Percentiles rank a stretch among this genome's conserved stretches.
phyloP scores from a whole-genome alignment of 1,140 invertebrate genomes.

The Elysia chlorotica region DNA sequence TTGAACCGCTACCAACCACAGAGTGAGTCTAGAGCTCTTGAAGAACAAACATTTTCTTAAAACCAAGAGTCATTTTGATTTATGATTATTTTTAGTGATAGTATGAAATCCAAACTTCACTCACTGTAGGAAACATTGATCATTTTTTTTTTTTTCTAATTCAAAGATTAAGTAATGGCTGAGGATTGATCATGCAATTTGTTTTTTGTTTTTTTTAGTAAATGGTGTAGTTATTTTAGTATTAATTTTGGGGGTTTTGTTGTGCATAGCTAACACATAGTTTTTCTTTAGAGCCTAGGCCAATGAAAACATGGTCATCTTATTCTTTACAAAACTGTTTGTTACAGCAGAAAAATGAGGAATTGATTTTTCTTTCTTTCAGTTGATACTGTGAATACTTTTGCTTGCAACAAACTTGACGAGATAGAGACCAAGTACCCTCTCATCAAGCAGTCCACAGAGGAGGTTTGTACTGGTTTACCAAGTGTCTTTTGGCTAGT shows the following conservation, averaged over 20 bases:
- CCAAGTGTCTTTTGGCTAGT: background rate
- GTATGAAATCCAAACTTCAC: too few relatives aligned
- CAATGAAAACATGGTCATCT: background rate
- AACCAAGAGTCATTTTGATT: background rate
- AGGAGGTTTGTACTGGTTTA: conserved; percentile 1
- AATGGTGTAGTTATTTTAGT: background rate
- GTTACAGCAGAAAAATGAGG: too few relatives aligned
- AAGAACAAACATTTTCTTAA: background rate
- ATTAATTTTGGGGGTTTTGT: background rate
- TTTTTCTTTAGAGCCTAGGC: background rate
- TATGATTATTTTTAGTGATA: background rate
- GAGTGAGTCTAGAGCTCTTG: conserved; percentile 3
- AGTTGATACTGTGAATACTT: conserved; percentile 13
- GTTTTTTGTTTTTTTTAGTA: background rate
- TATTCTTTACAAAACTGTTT: too few relatives aligned
- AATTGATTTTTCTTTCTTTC: conserved; percentile 7
- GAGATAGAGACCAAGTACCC: conserved; percentile 19
- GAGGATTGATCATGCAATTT: background rate
- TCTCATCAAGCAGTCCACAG: conserved; percentile 8
- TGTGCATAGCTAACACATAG: background rate
- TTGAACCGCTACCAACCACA: conserved; percentile 11
- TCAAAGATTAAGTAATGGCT: too few relatives aligned
- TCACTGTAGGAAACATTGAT: too few relatives aligned
- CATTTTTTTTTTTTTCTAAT: too few relatives aligned
- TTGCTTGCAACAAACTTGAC: conserved; percentile 15